phyloP scores from a whole-genome alignment of 2,113 vertebrate species.

The Stomatorhinus ivindoensis region DNA sequence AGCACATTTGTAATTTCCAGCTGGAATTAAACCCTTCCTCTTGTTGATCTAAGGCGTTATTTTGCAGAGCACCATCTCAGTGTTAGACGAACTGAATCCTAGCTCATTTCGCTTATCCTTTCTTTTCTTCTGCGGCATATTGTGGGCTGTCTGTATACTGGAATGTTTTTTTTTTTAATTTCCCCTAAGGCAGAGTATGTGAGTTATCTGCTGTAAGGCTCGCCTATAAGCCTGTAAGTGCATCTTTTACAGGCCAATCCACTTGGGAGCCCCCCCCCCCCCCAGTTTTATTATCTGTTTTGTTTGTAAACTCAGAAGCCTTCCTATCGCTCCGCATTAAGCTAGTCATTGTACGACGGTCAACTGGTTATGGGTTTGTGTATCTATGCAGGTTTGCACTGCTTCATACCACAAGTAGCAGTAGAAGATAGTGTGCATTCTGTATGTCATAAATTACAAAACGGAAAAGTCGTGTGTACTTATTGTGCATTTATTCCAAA shows the following conservation, averaged over 20 bases:
- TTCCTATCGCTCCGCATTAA: not conserved
- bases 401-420: not conserved
- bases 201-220: not conserved
- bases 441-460: not conserved
- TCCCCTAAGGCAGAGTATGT: not conserved
- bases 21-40: not conserved
- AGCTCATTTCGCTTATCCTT: not conserved
- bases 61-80: not conserved
- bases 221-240: not conserved
- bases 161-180: not conserved
- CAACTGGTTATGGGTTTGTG: not conserved
- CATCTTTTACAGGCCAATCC: not conserved
- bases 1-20: not conserved
- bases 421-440: not conserved
- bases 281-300: not conserved
- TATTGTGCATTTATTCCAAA: slow-evolving; percentile 1
- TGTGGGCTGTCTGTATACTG: not conserved
- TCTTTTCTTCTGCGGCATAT: not conserved
- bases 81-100: not conserved
- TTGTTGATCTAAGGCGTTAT: not conserved
- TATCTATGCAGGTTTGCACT: not conserved
- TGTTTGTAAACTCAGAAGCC: not conserved
- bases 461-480: not conserved
- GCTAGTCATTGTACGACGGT: not conserved
- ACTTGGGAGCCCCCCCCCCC: not conserved